Evolutionary conservation across 2,113 vertebrate species (phyloP).

Genomic region (Proteles cristata): DNA sequence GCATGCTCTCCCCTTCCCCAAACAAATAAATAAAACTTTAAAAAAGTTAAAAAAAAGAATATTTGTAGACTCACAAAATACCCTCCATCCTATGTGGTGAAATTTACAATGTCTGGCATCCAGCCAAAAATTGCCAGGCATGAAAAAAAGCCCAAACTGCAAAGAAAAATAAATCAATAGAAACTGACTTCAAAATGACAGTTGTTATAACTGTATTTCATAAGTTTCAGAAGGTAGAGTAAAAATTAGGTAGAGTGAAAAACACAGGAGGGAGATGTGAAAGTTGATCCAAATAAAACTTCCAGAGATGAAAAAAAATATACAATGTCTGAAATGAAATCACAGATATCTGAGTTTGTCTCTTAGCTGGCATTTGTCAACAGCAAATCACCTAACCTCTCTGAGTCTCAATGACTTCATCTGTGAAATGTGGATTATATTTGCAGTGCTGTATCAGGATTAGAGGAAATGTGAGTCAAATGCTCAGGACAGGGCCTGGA

Average conservation of each 20-base stretch:
- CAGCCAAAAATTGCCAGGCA: background rate
- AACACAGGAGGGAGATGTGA: background rate
- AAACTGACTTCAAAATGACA: background rate
- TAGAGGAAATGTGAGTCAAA: fast-evolving
- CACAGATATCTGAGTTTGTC: background rate
- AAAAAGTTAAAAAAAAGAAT: background rate
- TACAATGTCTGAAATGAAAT: background rate
- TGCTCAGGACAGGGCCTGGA: background rate
- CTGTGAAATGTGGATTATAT: background rate
- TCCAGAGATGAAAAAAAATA: background rate
- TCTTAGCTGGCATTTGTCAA: background rate
- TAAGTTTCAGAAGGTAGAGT: background rate
- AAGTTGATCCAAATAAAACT: background rate
- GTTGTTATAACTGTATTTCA: background rate
- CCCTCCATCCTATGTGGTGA: background rate
- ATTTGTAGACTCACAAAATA: background rate
- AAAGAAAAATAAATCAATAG: background rate
- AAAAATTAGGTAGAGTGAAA: background rate
- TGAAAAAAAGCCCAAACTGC: background rate
- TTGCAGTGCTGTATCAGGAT: background rate
- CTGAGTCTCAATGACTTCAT: background rate
- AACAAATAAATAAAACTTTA: too few relatives aligned
- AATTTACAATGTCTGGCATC: background rate
- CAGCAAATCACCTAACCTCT: background rate
- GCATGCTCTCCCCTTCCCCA: too few relatives aligned